Base-by-base conservation (phyloP, 2,888 invertebrate species). In the Lycophotia porphyrea region DNA sequence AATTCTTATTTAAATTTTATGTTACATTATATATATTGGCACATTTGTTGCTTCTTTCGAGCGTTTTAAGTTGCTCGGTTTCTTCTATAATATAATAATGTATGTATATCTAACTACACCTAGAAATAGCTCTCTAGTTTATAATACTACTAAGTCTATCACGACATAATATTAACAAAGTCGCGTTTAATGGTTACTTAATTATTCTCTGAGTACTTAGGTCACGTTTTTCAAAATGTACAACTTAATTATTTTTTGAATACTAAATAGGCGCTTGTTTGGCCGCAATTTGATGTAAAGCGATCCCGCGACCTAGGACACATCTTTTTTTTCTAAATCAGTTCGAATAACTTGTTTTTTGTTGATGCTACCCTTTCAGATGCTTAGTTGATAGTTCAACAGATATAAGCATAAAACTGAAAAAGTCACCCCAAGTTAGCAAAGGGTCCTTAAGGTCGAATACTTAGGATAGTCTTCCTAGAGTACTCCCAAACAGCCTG, bases 81-180 rank as follows among this genome's bases (percentile, higher is more conserved):
- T 5, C 36, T 27, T 11, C 15, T 34, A n/a, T 18, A 34, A 9
- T 49, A 3, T 49, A 49, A 49, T n/a, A n/a, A n/a, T n/a, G n/a
- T n/a, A n/a, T n/a, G n/a, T n/a, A n/a, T n/a, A n/a, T 49, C 49
- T 49, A 49, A 9, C 11, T 52, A 27, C 5, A 55, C 7, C 27
- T 55, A 55, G 27, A 5, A 0, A 55, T 55, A 27, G 7, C 27
- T 55, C 8, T n/a, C n/a, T n/a, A n/a, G 11, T 44, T 55, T 11
- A 21, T 42, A 34, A 11, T 18, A 42, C 0, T 64, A 58, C 18
- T 15, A 58, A 58, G 1, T 24, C 31, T 72, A 58, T 0, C 81
- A 78, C 73, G 58, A 24, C 64, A 0, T 21, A 24, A 27, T 47
- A 80, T 77, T 7, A 65, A 80, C 55, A 77, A 47, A 55, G 31